A percentile compares a stretch with the other conserved stretches of the same genome.
phyloP scores from a whole-genome alignment of 2,797 vertebrate species.

The Tangara arthus region DNA sequence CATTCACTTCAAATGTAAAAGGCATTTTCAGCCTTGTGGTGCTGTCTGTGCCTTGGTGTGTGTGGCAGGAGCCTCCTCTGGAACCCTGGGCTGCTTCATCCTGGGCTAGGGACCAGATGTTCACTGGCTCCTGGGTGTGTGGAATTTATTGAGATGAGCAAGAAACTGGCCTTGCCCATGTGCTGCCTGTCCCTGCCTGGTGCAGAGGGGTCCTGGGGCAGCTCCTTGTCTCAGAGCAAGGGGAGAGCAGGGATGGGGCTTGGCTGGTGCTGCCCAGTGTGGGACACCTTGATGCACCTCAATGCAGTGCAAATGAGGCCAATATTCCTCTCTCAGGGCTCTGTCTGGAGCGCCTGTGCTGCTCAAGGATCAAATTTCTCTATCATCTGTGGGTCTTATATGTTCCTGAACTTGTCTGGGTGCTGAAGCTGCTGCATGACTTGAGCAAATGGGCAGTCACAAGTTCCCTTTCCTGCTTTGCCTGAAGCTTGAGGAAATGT shows the following conservation, averaged over 20 bases:
- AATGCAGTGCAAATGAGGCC: neutral
- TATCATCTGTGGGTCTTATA: fast-evolving
- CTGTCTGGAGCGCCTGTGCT: neutral
- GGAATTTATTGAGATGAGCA: fast-evolving
- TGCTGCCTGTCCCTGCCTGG: neutral
- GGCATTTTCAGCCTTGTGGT: neutral
- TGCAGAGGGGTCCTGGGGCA: neutral
- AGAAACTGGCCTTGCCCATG: neutral
- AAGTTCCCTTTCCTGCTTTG: neutral
- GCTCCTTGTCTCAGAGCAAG: neutral
- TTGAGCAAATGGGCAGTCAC: neutral
- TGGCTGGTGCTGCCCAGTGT: fast-evolving
- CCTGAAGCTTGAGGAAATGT: neutral
- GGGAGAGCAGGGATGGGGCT: neutral
- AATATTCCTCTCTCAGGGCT: neutral
- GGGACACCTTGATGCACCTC: neutral
- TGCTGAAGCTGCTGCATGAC: neutral
- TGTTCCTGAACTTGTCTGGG: fast-evolving
- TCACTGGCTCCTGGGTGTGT: neutral
- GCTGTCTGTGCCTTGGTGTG: neutral
- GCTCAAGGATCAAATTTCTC: neutral
- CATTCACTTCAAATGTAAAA: neutral
- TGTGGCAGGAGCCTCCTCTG: neutral
- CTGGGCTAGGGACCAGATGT: neutral
- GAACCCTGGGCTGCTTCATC: neutral